Conservation (phyloP, 2,113 vertebrate genomes). For the Dicaeum eximium region DNA sequence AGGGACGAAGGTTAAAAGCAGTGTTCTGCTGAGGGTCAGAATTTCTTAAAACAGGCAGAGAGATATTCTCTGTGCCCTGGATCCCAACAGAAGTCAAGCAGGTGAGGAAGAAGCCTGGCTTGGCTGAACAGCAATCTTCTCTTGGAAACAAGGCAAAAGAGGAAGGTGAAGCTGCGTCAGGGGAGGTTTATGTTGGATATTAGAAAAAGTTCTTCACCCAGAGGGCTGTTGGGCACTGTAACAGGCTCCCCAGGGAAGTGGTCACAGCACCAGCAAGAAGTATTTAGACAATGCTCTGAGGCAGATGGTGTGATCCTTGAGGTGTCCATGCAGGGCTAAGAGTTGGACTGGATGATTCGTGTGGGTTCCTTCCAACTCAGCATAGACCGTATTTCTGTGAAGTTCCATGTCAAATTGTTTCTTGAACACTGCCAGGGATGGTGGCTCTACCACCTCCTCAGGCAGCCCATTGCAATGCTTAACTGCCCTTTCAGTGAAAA, state of each 20-base stretch:
- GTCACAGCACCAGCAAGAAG: neutral
- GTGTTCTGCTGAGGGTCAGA: no score
- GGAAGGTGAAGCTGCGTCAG: neutral
- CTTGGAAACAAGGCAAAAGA: neutral
- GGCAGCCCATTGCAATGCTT: neutral
- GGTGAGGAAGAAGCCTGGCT: neutral
- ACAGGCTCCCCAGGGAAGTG: neutral
- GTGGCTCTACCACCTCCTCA: neutral
- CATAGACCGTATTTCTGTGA: neutral
- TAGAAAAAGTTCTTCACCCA: neutral
- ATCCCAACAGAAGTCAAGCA: neutral
- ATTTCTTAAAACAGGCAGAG: no score
- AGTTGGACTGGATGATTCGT: neutral
- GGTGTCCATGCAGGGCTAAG: neutral
- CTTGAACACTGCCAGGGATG: neutral
- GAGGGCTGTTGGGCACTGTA: neutral
- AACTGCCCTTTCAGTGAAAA: neutral
- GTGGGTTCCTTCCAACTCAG: neutral
- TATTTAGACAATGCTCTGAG: rapidly evolving
- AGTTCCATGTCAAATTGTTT: neutral
- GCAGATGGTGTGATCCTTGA: neutral
- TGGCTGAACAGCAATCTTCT: neutral
- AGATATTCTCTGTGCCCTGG: no score
- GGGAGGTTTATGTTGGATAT: neutral
- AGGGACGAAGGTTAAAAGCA: no score